Percentiles rank a stretch among this genome's conserved stretches.
Conservation (phyloP, 23 tunicate genomes). For the Styela plicata region DNA sequence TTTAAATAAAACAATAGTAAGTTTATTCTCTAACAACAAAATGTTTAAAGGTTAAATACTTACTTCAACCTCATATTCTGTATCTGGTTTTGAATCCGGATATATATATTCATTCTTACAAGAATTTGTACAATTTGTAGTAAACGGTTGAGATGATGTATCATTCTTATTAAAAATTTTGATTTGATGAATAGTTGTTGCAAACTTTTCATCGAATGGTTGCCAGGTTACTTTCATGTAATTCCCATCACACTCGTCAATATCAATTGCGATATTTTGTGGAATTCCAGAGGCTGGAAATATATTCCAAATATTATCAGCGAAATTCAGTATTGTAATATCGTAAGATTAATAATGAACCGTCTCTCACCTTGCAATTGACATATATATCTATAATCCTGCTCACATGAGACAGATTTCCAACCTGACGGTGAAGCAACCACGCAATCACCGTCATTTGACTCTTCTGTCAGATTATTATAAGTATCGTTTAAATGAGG, state of each 20-base stretch:
- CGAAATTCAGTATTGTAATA: too few relatives aligned
- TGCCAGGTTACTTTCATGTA: neutral
- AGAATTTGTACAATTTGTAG: neutral
- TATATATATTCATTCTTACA: neutral
- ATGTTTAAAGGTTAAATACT: too few relatives aligned
- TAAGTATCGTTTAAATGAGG: neutral
- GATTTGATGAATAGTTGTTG: neutral
- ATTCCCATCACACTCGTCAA: neutral
- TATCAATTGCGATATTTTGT: neutral
- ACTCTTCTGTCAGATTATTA: neutral
- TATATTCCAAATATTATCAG: too few relatives aligned
- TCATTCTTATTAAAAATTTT: neutral
- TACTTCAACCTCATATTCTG: constrained; percentile 14
- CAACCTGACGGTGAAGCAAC: neutral
- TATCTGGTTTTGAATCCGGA: neutral
- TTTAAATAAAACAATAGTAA: too few relatives aligned
- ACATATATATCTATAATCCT: constrained; percentile 4
- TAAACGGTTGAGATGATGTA: neutral
- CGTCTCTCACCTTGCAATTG: constrained; percentile 20
- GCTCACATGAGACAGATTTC: neutral
- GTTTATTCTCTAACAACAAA: too few relatives aligned
- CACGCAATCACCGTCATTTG: neutral
- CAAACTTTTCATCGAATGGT: neutral
- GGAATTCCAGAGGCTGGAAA: neutral
- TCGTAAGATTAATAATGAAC: too few relatives aligned